Evolutionary conservation across 2,888 invertebrate genomes (phyloP).

Genomic region (Romanomermis culicivorax): DNA sequence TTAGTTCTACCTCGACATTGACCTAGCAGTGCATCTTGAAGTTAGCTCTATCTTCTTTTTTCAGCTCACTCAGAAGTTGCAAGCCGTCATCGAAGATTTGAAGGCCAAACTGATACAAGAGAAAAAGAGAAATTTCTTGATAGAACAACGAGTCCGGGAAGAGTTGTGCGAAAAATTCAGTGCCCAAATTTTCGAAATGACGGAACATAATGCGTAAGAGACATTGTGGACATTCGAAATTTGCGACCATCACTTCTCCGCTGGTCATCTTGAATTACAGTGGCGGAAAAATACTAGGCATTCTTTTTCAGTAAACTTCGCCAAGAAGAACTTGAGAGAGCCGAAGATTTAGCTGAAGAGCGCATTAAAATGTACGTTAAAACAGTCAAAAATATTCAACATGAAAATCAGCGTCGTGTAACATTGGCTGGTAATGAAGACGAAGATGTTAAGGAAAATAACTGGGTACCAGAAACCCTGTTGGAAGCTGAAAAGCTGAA

Average conservation of each 20-base stretch:
- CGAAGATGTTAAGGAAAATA: background rate
- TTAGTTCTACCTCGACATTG: background rate
- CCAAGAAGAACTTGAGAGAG: background rate
- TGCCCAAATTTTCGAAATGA: background rate
- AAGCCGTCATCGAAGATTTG: background rate
- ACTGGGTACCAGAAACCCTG: background rate
- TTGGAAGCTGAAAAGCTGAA: background rate
- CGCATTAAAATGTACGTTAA: slow-evolving; percentile 1
- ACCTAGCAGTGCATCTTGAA: too few species aligned
- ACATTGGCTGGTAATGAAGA: background rate
- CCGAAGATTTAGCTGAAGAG: slow-evolving; percentile 4
- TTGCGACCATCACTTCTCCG: too few species aligned
- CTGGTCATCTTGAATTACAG: too few species aligned
- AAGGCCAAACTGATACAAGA: slow-evolving; percentile 5
- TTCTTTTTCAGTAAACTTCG: background rate
- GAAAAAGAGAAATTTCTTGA: background rate
- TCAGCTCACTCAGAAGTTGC: background rate
- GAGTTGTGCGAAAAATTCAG: slow-evolving; percentile 5
- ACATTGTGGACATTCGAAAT: too few species aligned
- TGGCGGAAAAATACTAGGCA: too few species aligned
- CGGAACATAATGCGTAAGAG: background rate
- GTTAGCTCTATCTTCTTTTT: too few species aligned
- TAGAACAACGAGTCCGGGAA: slow-evolving; percentile 5
- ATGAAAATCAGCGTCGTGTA: background rate
- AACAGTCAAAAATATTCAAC: background rate